Evolutionary conservation across 2,113 vertebrate species (phyloP), one percentile per base, ranked within the genome.

Genomic region (Platichthys stellatus): DNA sequence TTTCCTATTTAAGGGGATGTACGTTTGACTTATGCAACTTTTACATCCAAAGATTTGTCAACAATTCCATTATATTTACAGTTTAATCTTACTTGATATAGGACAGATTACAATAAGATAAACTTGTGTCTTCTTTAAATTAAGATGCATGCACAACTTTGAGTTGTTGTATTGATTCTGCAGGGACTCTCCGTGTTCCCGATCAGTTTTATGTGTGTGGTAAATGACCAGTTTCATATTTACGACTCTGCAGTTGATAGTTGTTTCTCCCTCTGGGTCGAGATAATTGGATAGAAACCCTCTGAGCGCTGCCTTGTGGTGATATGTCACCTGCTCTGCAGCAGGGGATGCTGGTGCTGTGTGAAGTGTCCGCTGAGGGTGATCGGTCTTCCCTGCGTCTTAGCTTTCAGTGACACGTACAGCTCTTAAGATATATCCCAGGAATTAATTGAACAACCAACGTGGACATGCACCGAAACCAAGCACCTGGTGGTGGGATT

Each of bases 271-370:
- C 18, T 49, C 45, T 9, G 40, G 15, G n/a, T 35, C 70, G 38
- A 24, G 63, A 5, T 73, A 23, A 63, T 67, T 76, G 35, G 35
- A 61, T 15, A 28, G 24, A 68, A 76, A 51, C 12, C 20, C 51
- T 63, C 58, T 76, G 62, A 69, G 68, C 49, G 12, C 72, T 69
- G 26, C 24, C 40, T n/a, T 35, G 28, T 65, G 51, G 17, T 71
- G 10, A 80, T 57, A 54, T 31, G 47, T 78, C 58, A 45, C 43
- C 26, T 5, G 78, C 53, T 63, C 57, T 64, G n/a, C 75, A 78
- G 77, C 60, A 45, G 60, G 45, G 12, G 43, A 20, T 11, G 31
- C 38, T 38, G 26, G 35, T 15, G 20, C 35, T 28, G 31, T 31
- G 23, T 28, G 23, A 43, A 14, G 35, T 67, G 14, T 69, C 51